These are phyloP conservation scores for Noctua fimbriata DNA, from an alignment of 2,888 invertebrate species.

Conservation along the genomic window DNA sequence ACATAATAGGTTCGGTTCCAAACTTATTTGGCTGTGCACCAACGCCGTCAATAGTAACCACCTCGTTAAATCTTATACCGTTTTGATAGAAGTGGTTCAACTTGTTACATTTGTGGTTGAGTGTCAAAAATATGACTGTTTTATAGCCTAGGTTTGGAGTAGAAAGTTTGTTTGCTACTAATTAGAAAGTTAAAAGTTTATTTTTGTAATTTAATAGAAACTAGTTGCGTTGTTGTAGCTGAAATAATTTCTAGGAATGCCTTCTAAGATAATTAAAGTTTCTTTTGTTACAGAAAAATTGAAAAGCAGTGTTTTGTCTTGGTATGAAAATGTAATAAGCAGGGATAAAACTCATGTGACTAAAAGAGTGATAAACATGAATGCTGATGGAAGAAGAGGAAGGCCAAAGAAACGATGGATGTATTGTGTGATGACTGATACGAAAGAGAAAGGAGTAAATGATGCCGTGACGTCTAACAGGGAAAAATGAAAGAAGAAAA, in stretches of 20 bases:
- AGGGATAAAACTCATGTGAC: too few relatives aligned
- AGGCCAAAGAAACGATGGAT: too few relatives aligned
- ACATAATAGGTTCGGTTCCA: slow-evolving; percentile 57
- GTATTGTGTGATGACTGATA: too few relatives aligned
- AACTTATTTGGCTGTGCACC: slow-evolving; percentile 66
- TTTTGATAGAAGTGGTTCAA: slow-evolving; percentile 52
- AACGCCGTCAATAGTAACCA: slow-evolving; percentile 54
- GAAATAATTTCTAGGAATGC: not conserved
- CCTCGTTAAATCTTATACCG: slow-evolving; percentile 57
- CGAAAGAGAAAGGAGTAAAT: too few relatives aligned
- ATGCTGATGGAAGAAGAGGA: too few relatives aligned
- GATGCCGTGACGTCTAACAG: too few relatives aligned
- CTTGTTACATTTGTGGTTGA: slow-evolving; percentile 38
- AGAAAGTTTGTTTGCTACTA: not conserved
- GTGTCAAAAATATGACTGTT: slow-evolving; percentile 18
- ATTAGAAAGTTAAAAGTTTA: not conserved
- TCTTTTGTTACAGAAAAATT: too few relatives aligned
- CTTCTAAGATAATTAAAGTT: not conserved
- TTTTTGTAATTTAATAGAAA: slow-evolving; percentile 1
- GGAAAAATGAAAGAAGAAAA: too few relatives aligned
- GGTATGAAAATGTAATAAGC: too few relatives aligned
- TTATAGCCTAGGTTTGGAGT: not conserved
- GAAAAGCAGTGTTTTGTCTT: too few relatives aligned
- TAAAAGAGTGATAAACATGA: too few relatives aligned
- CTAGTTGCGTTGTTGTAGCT: not conserved